Conservation (phyloP, 1,140 invertebrate species). For the Formica exsecta region DNA sequence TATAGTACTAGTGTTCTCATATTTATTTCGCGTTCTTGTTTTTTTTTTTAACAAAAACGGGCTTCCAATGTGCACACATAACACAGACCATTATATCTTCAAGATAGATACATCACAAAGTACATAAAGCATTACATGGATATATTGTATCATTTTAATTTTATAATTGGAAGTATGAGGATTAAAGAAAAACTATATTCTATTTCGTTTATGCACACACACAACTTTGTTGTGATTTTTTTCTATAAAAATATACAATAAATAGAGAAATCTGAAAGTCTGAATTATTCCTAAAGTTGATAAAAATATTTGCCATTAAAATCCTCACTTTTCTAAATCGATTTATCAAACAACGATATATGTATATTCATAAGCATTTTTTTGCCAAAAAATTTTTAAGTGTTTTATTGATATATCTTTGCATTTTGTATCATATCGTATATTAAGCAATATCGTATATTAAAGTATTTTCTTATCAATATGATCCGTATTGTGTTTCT, state of each 20-base stretch:
- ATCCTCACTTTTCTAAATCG: slow-evolving; percentile 32
- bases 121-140: background rate
- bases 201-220: background rate
- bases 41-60: slow-evolving; percentile 57
- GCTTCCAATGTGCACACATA: slow-evolving; percentile 70
- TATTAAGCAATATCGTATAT: background rate
- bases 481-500: slow-evolving; percentile 17
- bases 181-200: background rate
- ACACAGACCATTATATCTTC: slow-evolving; percentile 48
- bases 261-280: slow-evolving; percentile 6
- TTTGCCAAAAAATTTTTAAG: slow-evolving; percentile 35
- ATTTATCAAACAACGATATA: background rate
- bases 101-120: slow-evolving; percentile 35
- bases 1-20: slow-evolving; percentile 12
- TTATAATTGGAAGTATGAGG: slow-evolving; percentile 40
- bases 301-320: background rate
- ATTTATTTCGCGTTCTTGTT: slow-evolving; percentile 51
- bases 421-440: slow-evolving; percentile 7
- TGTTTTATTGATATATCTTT: slow-evolving; percentile 1
- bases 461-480: background rate
- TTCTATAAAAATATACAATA: background rate
- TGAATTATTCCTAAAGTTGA: slow-evolving; percentile 29
- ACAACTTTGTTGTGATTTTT: slow-evolving; percentile 7
- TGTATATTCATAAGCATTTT: slow-evolving; percentile 30
- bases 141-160: slow-evolving; percentile 33